phyloP scores from a whole-genome alignment of 2,888 invertebrate species.

The Escarpia spicata region DNA sequence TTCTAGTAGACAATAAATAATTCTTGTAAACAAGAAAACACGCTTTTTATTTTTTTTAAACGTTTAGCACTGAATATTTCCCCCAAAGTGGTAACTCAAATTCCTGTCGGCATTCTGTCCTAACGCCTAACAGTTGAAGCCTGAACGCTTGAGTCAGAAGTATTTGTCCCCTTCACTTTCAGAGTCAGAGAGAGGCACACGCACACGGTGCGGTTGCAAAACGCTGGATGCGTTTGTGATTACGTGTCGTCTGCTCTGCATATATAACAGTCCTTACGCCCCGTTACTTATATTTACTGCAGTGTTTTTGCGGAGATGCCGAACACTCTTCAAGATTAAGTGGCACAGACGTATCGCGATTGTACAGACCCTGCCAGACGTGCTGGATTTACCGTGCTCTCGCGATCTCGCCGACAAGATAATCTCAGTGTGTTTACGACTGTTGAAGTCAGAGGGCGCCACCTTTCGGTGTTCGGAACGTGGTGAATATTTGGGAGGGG shows the following conservation, averaged over 20 bases:
- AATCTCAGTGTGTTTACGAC: background rate
- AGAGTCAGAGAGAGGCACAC: background rate
- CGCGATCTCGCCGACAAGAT: background rate
- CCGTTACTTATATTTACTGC: background rate
- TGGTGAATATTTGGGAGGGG: background rate
- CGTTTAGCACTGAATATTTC: background rate
- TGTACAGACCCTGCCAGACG: background rate
- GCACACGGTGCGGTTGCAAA: background rate
- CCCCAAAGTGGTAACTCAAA: constrained; percentile 8
- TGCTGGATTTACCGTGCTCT: background rate
- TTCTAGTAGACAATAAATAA: too few species aligned
- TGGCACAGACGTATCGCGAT: background rate
- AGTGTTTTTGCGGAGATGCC: background rate
- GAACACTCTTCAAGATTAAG: background rate
- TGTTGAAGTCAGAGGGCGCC: background rate
- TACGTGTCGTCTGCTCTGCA: background rate
- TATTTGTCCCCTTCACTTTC: background rate
- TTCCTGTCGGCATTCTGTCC: background rate
- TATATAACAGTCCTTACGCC: background rate
- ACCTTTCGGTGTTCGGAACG: background rate
- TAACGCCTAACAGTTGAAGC: background rate
- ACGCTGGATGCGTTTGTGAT: constrained; percentile 4
- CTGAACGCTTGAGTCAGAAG: background rate
- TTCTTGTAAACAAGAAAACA: too few species aligned
- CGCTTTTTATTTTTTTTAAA: too few species aligned